Conservation (phyloP, 2,113 vertebrate genomes). For the Coptodon bakossiorum region DNA sequence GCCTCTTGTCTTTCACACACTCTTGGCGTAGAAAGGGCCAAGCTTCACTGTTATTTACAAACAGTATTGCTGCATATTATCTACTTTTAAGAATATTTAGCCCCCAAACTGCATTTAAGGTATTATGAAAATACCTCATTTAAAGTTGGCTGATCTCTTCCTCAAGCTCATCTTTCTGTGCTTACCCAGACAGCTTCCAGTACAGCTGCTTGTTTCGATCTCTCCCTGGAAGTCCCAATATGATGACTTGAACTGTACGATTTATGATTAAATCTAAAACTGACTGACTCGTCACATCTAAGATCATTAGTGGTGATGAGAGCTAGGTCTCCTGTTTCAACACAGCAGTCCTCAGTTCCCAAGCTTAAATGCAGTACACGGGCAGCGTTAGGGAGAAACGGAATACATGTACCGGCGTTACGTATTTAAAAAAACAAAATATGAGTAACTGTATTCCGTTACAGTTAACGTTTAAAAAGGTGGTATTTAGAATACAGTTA, state of each 20-base stretch:
- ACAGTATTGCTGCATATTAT: not conserved
- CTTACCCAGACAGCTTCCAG: not conserved
- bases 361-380: not conserved
- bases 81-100: not conserved
- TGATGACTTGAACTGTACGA: not conserved
- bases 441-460: no score
- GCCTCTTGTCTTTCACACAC: not conserved
- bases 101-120: not conserved
- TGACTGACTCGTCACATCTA: not conserved
- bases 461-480: fast-evolving
- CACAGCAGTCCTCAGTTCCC: not conserved
- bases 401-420: no score
- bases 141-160: not conserved
- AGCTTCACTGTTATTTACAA: not conserved
- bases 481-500: no score
- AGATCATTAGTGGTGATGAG: not conserved
- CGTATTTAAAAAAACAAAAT: no score
- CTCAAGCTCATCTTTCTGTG: not conserved
- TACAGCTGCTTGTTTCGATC: not conserved
- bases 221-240: not conserved
- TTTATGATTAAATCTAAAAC: not conserved
- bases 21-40: not conserved
- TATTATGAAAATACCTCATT: not conserved
- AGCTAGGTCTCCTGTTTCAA: not conserved
- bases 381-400: no score